A percentile compares a stretch with the other conserved stretches of the same genome.
These are phyloP conservation scores for Eupeodes corollae DNA, from an alignment of 1,140 invertebrate species.

Conservation along the genomic window DNA sequence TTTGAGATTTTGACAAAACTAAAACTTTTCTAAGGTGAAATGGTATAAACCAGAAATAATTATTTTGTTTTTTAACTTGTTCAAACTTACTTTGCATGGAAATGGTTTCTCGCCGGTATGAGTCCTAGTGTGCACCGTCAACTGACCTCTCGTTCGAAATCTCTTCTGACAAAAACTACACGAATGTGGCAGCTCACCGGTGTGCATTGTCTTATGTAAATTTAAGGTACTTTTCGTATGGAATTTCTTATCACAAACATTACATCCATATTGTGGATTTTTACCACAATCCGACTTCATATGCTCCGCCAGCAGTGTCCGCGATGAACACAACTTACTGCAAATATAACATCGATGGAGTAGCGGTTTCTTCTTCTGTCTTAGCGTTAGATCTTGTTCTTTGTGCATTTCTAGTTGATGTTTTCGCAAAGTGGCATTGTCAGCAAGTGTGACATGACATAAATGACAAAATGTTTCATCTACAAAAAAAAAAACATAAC, in stretches of 20 bases:
- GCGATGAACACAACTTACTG: constrained; percentile 4
- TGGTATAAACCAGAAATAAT: no score
- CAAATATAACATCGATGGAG: constrained; percentile 3
- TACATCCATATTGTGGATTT: constrained; percentile 6
- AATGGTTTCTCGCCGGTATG: constrained; percentile 80
- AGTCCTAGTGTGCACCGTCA: constrained; percentile 63
- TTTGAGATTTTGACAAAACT: no score
- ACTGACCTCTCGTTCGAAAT: constrained; percentile 29
- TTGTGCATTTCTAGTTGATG: no score
- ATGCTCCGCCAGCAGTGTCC: constrained; percentile 4
- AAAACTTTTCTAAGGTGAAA: no score
- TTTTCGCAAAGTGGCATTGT: no score
- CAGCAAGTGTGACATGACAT: no score
- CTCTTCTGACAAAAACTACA: constrained; percentile 30
- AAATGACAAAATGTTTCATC: no score
- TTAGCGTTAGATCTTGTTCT: no score
- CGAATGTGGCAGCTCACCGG: constrained; percentile 26
- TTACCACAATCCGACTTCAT: constrained; percentile 5
- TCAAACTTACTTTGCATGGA: constrained; percentile 55
- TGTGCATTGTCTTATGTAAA: constrained; percentile 28
- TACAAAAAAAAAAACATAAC: no score
- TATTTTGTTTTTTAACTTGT: no score
- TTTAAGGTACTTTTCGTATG: constrained; percentile 22
- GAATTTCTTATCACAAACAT: constrained; percentile 19
- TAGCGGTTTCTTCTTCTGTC: no score